Conservation (phyloP, 2,797 vertebrate genomes). For the Pseudopleuronectes americanus region DNA sequence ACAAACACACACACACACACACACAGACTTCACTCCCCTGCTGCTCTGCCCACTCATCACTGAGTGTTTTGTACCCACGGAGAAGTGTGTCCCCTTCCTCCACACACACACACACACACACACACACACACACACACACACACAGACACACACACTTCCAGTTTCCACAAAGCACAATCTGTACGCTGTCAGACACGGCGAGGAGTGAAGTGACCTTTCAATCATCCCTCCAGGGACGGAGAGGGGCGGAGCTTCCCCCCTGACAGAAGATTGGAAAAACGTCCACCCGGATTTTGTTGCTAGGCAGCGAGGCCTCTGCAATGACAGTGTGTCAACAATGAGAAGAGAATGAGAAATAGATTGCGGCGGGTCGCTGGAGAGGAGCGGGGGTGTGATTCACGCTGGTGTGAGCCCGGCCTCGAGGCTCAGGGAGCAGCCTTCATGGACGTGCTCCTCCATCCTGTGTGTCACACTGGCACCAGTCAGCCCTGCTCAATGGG, state of each 20-base stretch:
- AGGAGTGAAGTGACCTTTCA: constrained; percentile 79
- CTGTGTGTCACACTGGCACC: too few species aligned
- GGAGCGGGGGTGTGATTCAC: constrained; percentile 46
- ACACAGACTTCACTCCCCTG: constrained; percentile 16
- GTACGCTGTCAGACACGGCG: constrained; percentile 60
- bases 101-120: neutral
- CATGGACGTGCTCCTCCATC: neutral
- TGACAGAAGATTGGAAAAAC: constrained; percentile 63
- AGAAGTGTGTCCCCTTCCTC: constrained; percentile 3
- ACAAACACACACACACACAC: too few species aligned
- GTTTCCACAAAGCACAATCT: constrained; percentile 68
- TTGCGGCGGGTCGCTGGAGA: constrained; percentile 54
- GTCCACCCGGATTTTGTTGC: constrained; percentile 67
- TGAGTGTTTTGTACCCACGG: constrained; percentile 42
- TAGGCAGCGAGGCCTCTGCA: constrained; percentile 66
- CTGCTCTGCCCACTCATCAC: constrained; percentile 49
- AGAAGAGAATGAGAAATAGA: constrained; percentile 72
- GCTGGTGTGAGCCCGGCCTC: neutral
- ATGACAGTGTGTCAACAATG: constrained; percentile 77
- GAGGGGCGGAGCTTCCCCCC: constrained; percentile 43
- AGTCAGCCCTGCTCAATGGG: too few species aligned
- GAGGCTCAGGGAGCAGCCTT: neutral
- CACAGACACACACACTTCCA: constrained; percentile 5
- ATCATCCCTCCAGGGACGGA: constrained; percentile 63
- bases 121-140: neutral